Base-by-base conservation (phyloP, 2,888 invertebrate genomes). In the Lasioglossum lativentre region DNA sequence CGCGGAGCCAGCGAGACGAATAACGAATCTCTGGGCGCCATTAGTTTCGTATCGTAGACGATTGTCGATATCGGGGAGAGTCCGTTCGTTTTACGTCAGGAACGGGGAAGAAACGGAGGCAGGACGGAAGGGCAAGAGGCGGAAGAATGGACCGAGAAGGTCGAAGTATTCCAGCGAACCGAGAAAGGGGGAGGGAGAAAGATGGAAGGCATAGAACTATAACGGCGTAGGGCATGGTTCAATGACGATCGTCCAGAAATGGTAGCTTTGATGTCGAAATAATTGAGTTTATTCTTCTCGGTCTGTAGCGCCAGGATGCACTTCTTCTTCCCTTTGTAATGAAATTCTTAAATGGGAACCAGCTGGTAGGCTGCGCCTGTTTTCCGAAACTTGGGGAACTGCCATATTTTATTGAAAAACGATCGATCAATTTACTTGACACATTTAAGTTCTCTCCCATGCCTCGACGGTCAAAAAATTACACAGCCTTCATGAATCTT, bases 261-360 rank as follows among this genome's bases (percentile, higher is more conserved):
- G 88, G 88, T 78, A 88, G 91, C 92, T 93, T 92, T 92, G 92
- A 92, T 90, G 89, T 92, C 83, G 86, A 91, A 92, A 92, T 92
- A 92, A 93, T 93, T 90, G 90, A 92, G 90, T 92, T 91, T 91
- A 88, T 91, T 91, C 89, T 91, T 86, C 86, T 78, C 68, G 52
- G 16, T 45, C 77, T 71, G 78, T 47, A 78, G 42, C 76, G 80
- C 71, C 73, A 72, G 82, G 77, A 70, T 79, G 77, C 77, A 38
- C 80, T 47, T 72, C 82, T 73, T 23, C 75, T 85, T 77, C 63
- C 30, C 38, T 52, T 27, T 30, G 47, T 23, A 45, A 56, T 27
- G 6, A 75, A 71, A 78, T 83, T 82, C 80, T 83, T 90, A 86
- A 56, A 90, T 52, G 73, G 47, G 23, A 12, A 27, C 47, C 47